Conservation (phyloP, 2,888 invertebrate species). For the Drymonia ruficornis region DNA sequence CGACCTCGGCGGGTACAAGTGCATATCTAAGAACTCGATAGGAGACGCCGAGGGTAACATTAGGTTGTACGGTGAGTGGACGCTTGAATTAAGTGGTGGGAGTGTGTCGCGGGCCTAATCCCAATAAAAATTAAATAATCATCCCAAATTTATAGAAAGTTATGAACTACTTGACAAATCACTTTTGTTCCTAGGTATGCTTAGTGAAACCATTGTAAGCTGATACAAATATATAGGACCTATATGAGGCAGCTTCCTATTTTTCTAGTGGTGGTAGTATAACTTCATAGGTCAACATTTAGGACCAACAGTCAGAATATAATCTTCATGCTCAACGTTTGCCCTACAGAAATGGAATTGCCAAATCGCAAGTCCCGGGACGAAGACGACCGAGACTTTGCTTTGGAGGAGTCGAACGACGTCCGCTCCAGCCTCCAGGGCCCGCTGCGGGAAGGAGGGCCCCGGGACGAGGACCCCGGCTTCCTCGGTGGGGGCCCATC, state of each 20-base stretch:
- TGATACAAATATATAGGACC: no score
- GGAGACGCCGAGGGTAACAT: constrained; percentile 96
- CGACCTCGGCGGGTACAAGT: constrained; percentile 95
- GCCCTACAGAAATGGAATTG: constrained; percentile 85
- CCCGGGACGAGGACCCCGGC: constrained; percentile 74
- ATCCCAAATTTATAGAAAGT: no score
- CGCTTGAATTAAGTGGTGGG: background rate
- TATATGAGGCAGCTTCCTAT: no score
- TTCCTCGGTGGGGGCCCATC: constrained; percentile 69
- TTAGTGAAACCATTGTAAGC: no score
- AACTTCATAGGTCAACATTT: no score
- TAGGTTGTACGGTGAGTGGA: constrained; percentile 91
- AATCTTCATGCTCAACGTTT: background rate
- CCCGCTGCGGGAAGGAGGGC: constrained; percentile 86
- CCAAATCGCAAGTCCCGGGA: constrained; percentile 81
- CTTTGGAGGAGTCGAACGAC: constrained; percentile 75
- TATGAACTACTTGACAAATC: no score
- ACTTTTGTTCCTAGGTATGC: no score
- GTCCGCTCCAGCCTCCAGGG: constrained; percentile 88
- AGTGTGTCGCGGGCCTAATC: no score
- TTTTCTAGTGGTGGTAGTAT: no score
- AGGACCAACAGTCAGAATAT: no score
- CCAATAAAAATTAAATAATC: no score
- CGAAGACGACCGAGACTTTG: constrained; percentile 72
- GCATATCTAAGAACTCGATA: constrained; percentile 96